Evolutionary conservation across 2,797 vertebrate species (phyloP).

Genomic region (Mionectes olivaceus): DNA sequence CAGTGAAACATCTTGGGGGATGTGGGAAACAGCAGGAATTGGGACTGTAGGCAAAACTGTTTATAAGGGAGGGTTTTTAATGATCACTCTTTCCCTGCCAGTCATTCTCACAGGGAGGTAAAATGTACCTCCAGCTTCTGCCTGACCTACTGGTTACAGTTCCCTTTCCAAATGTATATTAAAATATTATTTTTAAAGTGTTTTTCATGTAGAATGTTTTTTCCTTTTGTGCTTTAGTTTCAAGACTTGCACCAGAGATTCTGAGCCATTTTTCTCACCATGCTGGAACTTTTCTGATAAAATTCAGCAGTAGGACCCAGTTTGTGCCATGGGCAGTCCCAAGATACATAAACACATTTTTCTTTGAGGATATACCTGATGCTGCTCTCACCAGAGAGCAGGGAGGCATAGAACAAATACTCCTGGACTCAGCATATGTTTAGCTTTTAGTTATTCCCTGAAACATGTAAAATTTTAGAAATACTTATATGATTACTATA

Average conservation of each 20-base stretch:
- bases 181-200: background rate
- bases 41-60: slow-evolving; percentile 28
- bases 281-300: background rate
- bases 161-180: background rate
- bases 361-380: background rate
- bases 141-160: background rate
- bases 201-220: background rate
- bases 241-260: background rate
- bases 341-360: background rate
- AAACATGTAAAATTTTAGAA: background rate
- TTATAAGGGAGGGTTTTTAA: background rate
- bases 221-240: background rate
- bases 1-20: slow-evolving; percentile 27
- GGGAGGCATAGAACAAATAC: background rate
- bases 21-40: slow-evolving; percentile 20
- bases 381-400: background rate
- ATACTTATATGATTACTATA: background rate
- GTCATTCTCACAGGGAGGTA: background rate
- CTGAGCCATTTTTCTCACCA: background rate
- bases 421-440: background rate
- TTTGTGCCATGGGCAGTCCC: background rate
- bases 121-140: background rate
- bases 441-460: background rate
- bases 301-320: background rate
- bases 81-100: background rate